Percentiles rank a stretch among this genome's conserved stretches.
phyloP scores from a whole-genome alignment of 2,888 invertebrate species.

The Drosophila limbata region DNA sequence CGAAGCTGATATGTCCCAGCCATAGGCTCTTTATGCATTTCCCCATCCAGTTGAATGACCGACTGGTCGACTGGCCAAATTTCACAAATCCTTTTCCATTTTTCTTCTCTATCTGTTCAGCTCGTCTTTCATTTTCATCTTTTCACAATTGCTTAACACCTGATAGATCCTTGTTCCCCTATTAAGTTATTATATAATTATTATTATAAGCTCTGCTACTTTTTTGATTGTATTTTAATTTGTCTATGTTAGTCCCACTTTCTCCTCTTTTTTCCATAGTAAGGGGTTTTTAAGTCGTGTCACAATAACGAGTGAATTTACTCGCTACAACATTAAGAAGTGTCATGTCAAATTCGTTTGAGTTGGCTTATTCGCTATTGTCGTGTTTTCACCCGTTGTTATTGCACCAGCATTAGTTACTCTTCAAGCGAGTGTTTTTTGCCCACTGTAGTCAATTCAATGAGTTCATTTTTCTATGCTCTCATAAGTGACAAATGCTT shows the following conservation, averaged over 20 bases:
- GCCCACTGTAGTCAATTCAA: too few relatives aligned
- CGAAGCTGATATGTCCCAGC: slow-evolving; percentile 43
- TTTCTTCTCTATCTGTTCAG: slow-evolving; percentile 6
- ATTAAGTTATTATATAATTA: slow-evolving; percentile 8
- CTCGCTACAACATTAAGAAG: too few relatives aligned
- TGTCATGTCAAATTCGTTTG: too few relatives aligned
- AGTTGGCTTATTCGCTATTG: too few relatives aligned
- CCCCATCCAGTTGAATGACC: neutral
- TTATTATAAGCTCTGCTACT: neutral
- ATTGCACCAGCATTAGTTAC: too few relatives aligned
- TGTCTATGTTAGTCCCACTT: neutral
- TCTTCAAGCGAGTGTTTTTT: too few relatives aligned
- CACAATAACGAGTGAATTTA: too few relatives aligned
- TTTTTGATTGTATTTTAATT: neutral
- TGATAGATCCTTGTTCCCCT: neutral
- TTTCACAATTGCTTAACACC: neutral
- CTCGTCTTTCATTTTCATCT: slow-evolving; percentile 1
- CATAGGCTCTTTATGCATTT: slow-evolving; percentile 16
- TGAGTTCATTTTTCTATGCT: too few relatives aligned
- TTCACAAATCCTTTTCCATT: slow-evolving; percentile 4
- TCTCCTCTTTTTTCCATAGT: too few relatives aligned
- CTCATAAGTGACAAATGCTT: too few relatives aligned
- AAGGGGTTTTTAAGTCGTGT: too few relatives aligned
- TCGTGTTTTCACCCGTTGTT: too few relatives aligned
- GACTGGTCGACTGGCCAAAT: neutral